Base-by-base conservation (phyloP, 2,888 invertebrate species). In the Sphaeridia pumilis region DNA sequence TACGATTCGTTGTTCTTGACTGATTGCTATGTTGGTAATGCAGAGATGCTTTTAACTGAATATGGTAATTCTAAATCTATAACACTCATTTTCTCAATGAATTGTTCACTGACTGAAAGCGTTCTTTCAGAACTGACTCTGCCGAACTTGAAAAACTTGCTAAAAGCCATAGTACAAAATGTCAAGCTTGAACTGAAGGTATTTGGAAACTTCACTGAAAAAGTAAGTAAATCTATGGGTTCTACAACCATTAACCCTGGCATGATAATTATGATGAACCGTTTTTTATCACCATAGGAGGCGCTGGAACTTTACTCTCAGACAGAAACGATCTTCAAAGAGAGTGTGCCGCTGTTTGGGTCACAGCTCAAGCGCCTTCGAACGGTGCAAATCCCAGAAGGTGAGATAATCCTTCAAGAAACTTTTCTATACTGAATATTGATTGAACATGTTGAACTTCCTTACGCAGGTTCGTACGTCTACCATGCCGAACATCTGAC, bases 101-200 rank as follows among this genome's bases (percentile, higher is more conserved):
- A n/a, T n/a, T n/a, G n/a, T n/a, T n/a, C n/a, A n/a, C n/a, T n/a
- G n/a, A n/a, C n/a, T n/a, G n/a, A n/a, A n/a, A n/a, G n/a, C n/a
- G n/a, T n/a, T n/a, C 63, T 69, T 70, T 10, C 69, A 89, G 90
- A 79, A 49, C 73, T 93, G 59, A 89, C 87, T 0, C 73, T 82
- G 26, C 85, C 87, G 41, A 78, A 78, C 59, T 71, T 95, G 17
- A 77, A 84, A 63, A 77, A 78, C 26, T 94, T 88, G 70, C 82
- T 87, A 3, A 78, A 82, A 0, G 80, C 84, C 46, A 76, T 95
- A 61, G 75, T 94, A 43, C 79, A 83, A 1, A 82, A 83, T 57
- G 76, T 93, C 65, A 90, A 90, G 69, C 77, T 94, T 1, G 94
- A 97, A 69, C 82, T 85, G 52, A 75, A 95, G 36, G 78, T 94